Evolutionary conservation across 1,140 invertebrate genomes (phyloP).

Genomic region (Oedothorax gibbosus): DNA sequence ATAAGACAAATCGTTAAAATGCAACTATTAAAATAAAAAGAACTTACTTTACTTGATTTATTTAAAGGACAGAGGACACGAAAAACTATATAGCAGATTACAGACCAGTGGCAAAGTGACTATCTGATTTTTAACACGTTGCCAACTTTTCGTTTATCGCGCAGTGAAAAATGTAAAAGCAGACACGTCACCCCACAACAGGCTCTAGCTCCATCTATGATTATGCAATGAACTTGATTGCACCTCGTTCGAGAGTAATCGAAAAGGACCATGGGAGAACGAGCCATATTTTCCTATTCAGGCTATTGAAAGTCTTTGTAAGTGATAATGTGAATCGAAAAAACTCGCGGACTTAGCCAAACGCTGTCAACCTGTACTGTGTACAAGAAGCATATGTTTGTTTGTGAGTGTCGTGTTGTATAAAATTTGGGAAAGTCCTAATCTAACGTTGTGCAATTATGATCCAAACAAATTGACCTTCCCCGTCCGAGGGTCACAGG

Average conservation of each 20-base stretch:
- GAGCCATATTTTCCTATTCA: slow-evolving; percentile 60
- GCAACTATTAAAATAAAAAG: too few species aligned
- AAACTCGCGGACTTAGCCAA: slow-evolving; percentile 10
- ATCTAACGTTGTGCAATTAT: slow-evolving; percentile 43
- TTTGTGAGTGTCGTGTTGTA: neutral
- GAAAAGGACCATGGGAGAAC: slow-evolving; percentile 53
- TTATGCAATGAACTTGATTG: slow-evolving; percentile 51
- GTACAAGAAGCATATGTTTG: slow-evolving; percentile 10
- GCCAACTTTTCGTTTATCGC: too few species aligned
- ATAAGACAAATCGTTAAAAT: too few species aligned
- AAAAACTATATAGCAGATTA: too few species aligned
- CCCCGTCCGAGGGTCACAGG: slow-evolving; percentile 60
- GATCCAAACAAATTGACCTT: slow-evolving; percentile 60
- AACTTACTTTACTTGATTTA: too few species aligned
- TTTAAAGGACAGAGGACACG: too few species aligned
- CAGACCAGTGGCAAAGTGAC: too few species aligned
- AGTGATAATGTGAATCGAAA: slow-evolving; percentile 55
- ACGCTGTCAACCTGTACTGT: slow-evolving; percentile 21
- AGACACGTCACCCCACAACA: slow-evolving; percentile 37
- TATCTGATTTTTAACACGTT: too few species aligned
- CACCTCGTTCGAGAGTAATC: slow-evolving; percentile 57
- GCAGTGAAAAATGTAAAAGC: too few species aligned
- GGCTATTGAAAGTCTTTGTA: slow-evolving; percentile 52
- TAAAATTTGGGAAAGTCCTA: slow-evolving; percentile 13
- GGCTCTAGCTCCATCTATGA: slow-evolving; percentile 45